A percentile compares a stretch with the other conserved stretches of the same genome.
These are phyloP conservation scores for Tricholaema leucomelas DNA, from an alignment of 2,113 vertebrate species.

Conservation along the genomic window DNA sequence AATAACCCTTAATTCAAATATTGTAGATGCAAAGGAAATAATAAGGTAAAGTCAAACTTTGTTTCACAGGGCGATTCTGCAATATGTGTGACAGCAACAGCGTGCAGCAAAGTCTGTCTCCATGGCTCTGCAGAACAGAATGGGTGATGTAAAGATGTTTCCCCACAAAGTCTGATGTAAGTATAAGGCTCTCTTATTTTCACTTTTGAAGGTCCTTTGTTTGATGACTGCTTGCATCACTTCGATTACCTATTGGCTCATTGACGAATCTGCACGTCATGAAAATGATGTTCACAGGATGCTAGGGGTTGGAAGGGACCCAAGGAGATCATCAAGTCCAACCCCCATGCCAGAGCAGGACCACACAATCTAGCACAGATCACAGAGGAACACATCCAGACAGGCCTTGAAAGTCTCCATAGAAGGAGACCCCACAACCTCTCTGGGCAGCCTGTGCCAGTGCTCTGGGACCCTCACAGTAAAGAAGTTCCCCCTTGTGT, in stretches of 20 bases:
- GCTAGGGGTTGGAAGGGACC: no score
- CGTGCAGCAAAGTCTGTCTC: not conserved
- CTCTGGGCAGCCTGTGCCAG: no score
- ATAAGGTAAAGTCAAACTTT: slow-evolving; percentile 28
- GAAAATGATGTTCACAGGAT: not conserved
- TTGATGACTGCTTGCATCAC: not conserved
- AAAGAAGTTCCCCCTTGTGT: no score
- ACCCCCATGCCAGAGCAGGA: no score
- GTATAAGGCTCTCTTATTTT: not conserved
- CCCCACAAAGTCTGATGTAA: not conserved
- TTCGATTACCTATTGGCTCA: not conserved
- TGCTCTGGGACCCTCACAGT: no score
- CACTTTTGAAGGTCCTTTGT: not conserved
- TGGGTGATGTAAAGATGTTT: not conserved
- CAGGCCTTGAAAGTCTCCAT: no score
- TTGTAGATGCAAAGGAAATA: not conserved
- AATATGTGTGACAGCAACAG: not conserved
- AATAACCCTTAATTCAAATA: slow-evolving; percentile 32
- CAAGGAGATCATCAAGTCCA: no score
- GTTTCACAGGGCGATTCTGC: not conserved
- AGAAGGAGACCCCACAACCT: no score
- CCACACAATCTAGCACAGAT: no score
- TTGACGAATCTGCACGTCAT: not conserved
- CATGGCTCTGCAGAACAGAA: not conserved
- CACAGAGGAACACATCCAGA: no score